These are phyloP conservation scores for Eidolon dupreanum DNA, from an alignment of 2,797 vertebrate genomes.

Conservation along the genomic window DNA sequence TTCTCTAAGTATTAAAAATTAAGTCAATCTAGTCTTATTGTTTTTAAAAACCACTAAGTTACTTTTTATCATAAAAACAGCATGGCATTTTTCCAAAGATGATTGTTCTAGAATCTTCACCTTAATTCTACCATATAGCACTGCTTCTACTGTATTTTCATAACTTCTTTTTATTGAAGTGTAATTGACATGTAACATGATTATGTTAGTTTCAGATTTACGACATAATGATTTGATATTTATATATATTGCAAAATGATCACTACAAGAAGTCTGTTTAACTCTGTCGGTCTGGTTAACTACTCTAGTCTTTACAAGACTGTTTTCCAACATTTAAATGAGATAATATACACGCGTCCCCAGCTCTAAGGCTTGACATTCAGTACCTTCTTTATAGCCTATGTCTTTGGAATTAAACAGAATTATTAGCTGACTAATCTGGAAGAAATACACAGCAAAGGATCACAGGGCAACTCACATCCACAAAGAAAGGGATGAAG, in stretches of 20 bases:
- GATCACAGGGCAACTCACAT: not conserved
- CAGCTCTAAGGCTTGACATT: not conserved
- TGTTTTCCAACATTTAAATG: not conserved
- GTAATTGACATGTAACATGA: not conserved
- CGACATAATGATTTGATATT: not conserved
- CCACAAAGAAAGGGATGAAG: not conserved
- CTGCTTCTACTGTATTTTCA: not conserved
- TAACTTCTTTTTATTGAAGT: slow-evolving; percentile 9
- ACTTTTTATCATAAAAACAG: not conserved
- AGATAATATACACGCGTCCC: not conserved
- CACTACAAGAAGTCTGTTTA: not conserved
- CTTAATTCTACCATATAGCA: not conserved
- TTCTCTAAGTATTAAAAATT: not conserved
- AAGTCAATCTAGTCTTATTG: slow-evolving; percentile 7
- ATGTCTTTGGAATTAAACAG: not conserved
- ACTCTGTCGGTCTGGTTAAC: not conserved
- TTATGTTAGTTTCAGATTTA: not conserved
- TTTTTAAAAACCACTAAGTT: not conserved
- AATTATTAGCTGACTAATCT: slow-evolving; percentile 12
- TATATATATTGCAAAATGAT: not conserved
- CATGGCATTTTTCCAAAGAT: not conserved
- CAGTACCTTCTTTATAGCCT: not conserved
- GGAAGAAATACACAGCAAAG: not conserved
- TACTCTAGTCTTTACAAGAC: not conserved
- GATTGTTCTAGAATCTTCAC: not conserved